These are phyloP conservation scores for Petaurus breviceps DNA, from an alignment of 2,113 vertebrate genomes.

Conservation along the genomic window DNA sequence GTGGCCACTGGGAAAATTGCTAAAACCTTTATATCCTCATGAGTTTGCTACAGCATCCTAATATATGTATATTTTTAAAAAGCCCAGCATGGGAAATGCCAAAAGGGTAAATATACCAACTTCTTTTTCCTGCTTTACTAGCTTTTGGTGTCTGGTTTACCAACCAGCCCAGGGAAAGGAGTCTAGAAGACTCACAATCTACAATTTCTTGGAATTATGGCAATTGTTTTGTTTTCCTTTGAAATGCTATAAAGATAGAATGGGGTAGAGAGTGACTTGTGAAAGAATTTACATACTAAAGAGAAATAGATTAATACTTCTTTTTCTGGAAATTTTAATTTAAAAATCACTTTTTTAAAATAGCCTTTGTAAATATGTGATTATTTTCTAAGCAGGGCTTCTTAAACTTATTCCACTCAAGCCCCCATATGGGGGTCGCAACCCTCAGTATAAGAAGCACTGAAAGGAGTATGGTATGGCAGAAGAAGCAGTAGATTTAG, in stretches of 20 bases:
- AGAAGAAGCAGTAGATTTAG: not conserved
- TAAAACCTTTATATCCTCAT: not conserved
- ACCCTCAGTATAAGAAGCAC: no score
- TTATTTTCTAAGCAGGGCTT: not conserved
- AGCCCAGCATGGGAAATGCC: not conserved
- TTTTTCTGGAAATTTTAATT: not conserved
- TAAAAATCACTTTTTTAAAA: not conserved
- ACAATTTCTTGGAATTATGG: not conserved
- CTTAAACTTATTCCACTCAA: no score
- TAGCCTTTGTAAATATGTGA: not conserved
- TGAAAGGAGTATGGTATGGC: not conserved
- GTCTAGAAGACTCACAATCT: not conserved
- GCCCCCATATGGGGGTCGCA: no score
- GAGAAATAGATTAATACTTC: not conserved
- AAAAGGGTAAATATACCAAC: not conserved
- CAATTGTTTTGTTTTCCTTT: not conserved
- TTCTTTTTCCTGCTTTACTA: not conserved
- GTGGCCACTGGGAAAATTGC: not conserved
- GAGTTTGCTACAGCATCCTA: not conserved
- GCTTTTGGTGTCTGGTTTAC: not conserved
- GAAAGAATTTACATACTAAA: not conserved
- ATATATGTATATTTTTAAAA: not conserved
- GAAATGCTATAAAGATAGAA: not conserved
- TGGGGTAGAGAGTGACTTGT: not conserved
- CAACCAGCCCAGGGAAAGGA: not conserved